A percentile compares a stretch with the other conserved stretches of the same genome.
These are phyloP conservation scores for Leptocoma aspasia DNA, from an alignment of 2,113 vertebrate genomes.

Conservation along the genomic window DNA sequence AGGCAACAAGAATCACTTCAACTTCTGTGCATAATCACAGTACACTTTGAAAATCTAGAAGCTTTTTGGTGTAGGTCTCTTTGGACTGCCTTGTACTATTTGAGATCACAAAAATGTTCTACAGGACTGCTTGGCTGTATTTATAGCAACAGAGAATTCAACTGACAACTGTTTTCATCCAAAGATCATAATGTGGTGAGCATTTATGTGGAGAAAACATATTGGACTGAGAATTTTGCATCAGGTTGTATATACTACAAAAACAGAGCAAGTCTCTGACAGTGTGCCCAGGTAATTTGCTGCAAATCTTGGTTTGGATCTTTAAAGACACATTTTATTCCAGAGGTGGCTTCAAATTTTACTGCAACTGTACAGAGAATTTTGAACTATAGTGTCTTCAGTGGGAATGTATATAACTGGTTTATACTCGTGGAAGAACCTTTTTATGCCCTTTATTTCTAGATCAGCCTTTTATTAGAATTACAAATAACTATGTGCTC, in stretches of 20 bases:
- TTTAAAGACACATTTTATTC: neutral
- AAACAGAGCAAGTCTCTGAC: neutral
- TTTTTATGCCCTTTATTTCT: neutral
- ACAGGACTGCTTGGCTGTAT: neutral
- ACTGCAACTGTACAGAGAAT: neutral
- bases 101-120: neutral
- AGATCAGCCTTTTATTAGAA: neutral
- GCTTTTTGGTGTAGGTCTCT: neutral
- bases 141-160: neutral
- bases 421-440: neutral
- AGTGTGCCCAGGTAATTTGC: neutral
- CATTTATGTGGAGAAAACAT: neutral
- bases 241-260: neutral
- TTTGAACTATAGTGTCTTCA: slow-evolving; percentile 4
- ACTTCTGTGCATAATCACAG: neutral
- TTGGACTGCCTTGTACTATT: neutral
- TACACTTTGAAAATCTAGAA: neutral
- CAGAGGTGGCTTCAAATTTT: neutral
- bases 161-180: neutral
- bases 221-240: neutral
- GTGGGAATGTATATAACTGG: neutral
- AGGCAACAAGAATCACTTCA: neutral
- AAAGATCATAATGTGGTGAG: neutral
- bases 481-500: neutral
- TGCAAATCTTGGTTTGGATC: neutral